A percentile compares a stretch with the other conserved stretches of the same genome.
Conservation (phyloP, 2,888 invertebrate genomes). For the Cephus runcator region DNA sequence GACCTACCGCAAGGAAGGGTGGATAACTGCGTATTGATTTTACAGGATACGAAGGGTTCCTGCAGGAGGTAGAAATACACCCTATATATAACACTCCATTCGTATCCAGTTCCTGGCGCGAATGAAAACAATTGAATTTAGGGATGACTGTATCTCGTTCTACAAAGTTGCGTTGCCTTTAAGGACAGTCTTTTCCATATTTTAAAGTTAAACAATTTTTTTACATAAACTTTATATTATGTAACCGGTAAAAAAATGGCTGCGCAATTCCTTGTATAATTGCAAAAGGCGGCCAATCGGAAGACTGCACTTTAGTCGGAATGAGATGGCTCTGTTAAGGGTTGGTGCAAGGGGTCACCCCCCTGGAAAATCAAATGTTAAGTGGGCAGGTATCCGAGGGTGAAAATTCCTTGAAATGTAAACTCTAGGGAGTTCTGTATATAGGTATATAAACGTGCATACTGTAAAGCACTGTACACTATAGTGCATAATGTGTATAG, state of each 20-base stretch:
- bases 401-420: background rate
- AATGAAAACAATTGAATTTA: background rate
- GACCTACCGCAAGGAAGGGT: constrained; percentile 15
- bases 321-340: background rate
- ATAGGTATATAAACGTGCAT: background rate
- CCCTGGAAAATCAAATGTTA: background rate
- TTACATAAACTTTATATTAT: background rate
- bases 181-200: background rate
- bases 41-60: constrained; percentile 6
- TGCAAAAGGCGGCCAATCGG: background rate
- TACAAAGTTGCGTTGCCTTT: background rate
- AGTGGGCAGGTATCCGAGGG: background rate
- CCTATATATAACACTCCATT: background rate
- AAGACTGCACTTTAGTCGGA: background rate
- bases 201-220: background rate
- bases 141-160: background rate
- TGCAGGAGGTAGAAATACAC: background rate
- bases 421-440: background rate
- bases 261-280: background rate
- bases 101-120: background rate
- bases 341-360: background rate
- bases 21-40: constrained; percentile 19
- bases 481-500: background rate
- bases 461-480: background rate
- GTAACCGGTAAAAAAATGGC: background rate